A percentile compares a stretch with the other conserved stretches of the same genome.
These are phyloP conservation scores for Geophilus truncorum DNA, from an alignment of 2,888 invertebrate species.

Conservation along the genomic window DNA sequence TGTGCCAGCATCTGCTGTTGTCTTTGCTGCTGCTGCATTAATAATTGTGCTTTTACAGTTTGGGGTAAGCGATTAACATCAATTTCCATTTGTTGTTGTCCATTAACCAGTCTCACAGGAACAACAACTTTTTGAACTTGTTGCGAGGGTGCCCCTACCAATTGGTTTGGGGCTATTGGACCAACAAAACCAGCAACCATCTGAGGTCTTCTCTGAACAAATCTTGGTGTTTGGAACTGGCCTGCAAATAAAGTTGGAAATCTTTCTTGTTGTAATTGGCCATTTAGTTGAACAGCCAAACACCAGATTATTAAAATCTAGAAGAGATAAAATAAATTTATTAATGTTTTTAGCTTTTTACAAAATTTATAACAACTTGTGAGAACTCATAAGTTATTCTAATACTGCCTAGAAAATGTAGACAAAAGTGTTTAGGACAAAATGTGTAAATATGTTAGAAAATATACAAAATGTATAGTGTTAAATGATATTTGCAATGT, in stretches of 20 bases:
- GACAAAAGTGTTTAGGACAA: too few species aligned
- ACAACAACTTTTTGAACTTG: not conserved
- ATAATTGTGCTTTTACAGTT: not conserved
- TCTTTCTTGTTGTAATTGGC: constrained; percentile 2
- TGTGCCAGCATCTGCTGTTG: constrained; percentile 28
- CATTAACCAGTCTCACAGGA: not conserved
- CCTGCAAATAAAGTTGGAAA: constrained; percentile 27
- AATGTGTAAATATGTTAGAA: too few species aligned
- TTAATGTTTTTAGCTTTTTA: too few species aligned
- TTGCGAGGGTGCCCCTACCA: not conserved
- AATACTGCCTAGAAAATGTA: too few species aligned
- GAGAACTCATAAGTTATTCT: too few species aligned
- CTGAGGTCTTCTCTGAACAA: not conserved
- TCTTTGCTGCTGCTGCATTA: constrained; percentile 2
- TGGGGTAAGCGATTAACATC: not conserved
- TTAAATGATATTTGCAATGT: too few species aligned
- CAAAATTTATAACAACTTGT: too few species aligned
- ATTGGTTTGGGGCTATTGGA: not conserved
- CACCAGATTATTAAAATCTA: not conserved
- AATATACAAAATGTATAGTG: too few species aligned
- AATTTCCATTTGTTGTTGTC: not conserved
- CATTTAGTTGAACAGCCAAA: not conserved
- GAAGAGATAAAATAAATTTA: too few species aligned
- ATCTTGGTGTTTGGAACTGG: constrained; percentile 20
- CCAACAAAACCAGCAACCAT: not conserved